Conservation (phyloP, 1,140 invertebrate species). For the Eupristina koningsbergeri region DNA sequence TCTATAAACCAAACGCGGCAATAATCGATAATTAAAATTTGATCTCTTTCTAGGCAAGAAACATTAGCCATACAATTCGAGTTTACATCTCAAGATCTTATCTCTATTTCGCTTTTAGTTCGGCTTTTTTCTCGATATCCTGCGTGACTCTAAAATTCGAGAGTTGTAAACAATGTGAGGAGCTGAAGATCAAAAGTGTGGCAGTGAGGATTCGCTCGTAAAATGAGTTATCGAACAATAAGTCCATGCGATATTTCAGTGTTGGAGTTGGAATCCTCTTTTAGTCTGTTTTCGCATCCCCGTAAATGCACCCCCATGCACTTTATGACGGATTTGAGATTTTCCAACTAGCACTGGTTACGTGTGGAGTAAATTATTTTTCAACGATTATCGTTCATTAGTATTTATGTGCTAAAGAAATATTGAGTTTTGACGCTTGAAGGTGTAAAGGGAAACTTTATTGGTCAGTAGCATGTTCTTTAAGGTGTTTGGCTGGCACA, state of each 20-base stretch:
- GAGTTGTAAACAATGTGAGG: conserved; percentile 2
- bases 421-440: not conserved
- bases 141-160: not conserved
- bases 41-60: not conserved
- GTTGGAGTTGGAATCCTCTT: not conserved
- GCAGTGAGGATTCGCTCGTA: not conserved
- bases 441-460: not conserved
- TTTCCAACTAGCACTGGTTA: not conserved
- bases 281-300: not conserved
- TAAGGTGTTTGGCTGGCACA: too few species aligned
- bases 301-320: not conserved
- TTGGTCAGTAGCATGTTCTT: too few species aligned
- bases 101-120: not conserved
- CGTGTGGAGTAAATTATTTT: not conserved
- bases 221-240: conserved; percentile 10
- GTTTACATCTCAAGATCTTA: not conserved
- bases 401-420: not conserved
- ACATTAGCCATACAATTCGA: not conserved
- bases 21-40: not conserved
- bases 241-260: not conserved
- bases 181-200: conserved; percentile 7
- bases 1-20: not conserved
- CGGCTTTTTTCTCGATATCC: not conserved
- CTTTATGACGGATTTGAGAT: not conserved
- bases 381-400: not conserved